Base-by-base conservation (phyloP, 1,140 invertebrate species). In the Tribolium madens region DNA sequence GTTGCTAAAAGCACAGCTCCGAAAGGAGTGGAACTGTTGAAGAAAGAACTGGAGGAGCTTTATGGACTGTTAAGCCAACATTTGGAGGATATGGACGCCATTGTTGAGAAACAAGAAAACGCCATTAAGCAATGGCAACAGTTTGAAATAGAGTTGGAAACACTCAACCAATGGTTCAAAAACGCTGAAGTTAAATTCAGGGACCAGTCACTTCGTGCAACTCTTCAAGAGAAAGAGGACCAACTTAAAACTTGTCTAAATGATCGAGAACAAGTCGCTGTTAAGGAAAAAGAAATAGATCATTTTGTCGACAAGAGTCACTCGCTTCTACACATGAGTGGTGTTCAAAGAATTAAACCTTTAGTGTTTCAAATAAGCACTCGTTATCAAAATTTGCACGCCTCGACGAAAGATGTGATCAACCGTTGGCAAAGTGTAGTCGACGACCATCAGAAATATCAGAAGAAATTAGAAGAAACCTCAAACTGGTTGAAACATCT, bases 231-330 rank as follows among this genome's bases (percentile, higher is more conserved):
- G 79, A 98, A 98, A 86, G 90, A 93, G 83, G 86, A 87, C 5
- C 92, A 94, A 80, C 86, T 97, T n/a, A 88, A 92, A 73, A 89
- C 88, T 33, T 93, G 94, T 75, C 91, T 92, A 78, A 90, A 92
- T 12, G 90, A 93, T 80, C 89, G 93, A n/a, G 92, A 95, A 76
- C 86, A 89, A 31, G 91, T 97, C 72, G 85, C 92, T 31, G 89
- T 89, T 14, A 93, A 94, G 82, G 95, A 97, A 85, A 91, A 90
- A 78, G 90, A 92, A 82, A 93, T 98, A 75, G 96, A 98, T 86
- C 89, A 91, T 18, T 97, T 98, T 85, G 91, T 96, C 7, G 97
- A 98, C 86, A 92, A 92, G 79, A 95, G 94, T n/a, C 95, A 98
- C 84, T 91, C 91, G 17, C 87, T 98, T 53, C 89, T 97, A 0